Evolutionary conservation across 2,888 invertebrate genomes (phyloP), one percentile per base, ranked within the genome.

Genomic region (Merodon equestris): DNA sequence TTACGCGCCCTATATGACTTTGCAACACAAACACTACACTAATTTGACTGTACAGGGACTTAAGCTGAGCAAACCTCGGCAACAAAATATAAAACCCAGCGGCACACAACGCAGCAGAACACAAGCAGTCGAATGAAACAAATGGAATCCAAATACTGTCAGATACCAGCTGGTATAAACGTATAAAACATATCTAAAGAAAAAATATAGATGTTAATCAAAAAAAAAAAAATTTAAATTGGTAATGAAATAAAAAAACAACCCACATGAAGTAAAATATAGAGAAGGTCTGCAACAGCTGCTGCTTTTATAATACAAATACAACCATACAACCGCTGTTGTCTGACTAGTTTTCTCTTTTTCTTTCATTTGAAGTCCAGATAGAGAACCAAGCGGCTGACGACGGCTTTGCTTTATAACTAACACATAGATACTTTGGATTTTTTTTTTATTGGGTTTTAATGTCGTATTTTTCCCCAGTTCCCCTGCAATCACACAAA

Each of bases 1-100:
- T 81, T 63, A 76, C 73, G 81, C 82, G 81, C 74, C 73, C 71
- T 81, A 81, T 77, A 77, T 67, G 83, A 84, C 84, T 84, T 84
- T 84, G 84, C 83, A 85, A 85, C 83, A 85, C 85, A 85, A 85
- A 85, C 84, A 85, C 85, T 84, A 85, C 84, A 85, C 85, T 85
- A 85, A 85, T 84, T 82, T 83, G 83, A 83, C 79, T 75, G 83
- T 82, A 84, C 84, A 83, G 83, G 82, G 84, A 82, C 84, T 82
- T 82, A 71, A 77, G 82, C 83, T 82, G 71, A 83, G 82, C 83
- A 84, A 83, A 84, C 84, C 58, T 63, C 13, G 34, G n/a, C n/a
- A n/a, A n/a, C n/a, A n/a, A n/a, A n/a, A 75, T 66, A 72, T 72
- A 74, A 74, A 68, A 77, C 68, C 54, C 56, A 63, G 63, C 34